phyloP scores from a whole-genome alignment of 2,113 vertebrate species.

The Pithys albifrons region DNA sequence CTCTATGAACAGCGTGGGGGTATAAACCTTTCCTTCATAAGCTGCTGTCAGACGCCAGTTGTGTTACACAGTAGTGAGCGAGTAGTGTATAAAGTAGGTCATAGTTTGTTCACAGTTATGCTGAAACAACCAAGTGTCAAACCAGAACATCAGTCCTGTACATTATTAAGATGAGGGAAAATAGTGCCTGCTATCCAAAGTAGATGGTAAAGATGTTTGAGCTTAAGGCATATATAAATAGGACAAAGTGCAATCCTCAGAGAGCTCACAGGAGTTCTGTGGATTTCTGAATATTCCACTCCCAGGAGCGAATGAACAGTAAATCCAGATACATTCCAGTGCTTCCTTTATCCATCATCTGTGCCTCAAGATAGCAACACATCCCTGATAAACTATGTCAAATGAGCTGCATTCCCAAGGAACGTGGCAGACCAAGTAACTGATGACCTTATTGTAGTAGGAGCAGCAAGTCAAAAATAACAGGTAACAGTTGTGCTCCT shows the following conservation, averaged over 20 bases:
- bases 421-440: accelerated
- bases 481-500: neutral
- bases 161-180: neutral
- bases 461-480: constrained; percentile 13
- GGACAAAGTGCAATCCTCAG: neutral
- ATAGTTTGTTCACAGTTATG: neutral
- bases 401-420: neutral
- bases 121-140: neutral
- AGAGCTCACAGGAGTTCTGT: neutral
- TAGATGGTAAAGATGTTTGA: neutral
- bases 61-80: neutral
- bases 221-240: neutral
- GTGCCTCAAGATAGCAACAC: neutral
- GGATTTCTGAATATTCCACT: neutral
- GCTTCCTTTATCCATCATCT: neutral
- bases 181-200: neutral
- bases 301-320: neutral
- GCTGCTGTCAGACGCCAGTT: neutral
- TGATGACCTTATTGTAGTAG: neutral
- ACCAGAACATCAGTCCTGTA: neutral
- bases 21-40: neutral
- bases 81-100: neutral
- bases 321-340: neutral
- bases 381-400: neutral
- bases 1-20: neutral